Evolutionary conservation across 2,888 invertebrate species (phyloP), one percentile per base, ranked within the genome.

Genomic region (Heliconius ismenius): DNA sequence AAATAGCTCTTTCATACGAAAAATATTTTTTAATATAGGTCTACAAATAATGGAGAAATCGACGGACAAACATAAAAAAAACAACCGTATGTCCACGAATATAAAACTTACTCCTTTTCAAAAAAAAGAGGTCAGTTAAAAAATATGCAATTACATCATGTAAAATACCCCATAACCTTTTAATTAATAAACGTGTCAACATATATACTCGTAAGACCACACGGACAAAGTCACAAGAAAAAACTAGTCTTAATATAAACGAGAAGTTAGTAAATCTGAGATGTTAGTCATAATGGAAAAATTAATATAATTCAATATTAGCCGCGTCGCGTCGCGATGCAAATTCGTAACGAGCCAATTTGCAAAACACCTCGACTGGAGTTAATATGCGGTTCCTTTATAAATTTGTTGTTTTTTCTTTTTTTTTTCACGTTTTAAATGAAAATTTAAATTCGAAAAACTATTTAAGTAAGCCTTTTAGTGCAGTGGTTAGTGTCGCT

Each of bases 271-370:
- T 32, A 49, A 54, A 69, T 26, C 21, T 69, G 15, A 15, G n/a
- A 26, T 54, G 54, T n/a, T 54, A 54, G 4, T 69, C n/a, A 69
- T 54, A 69, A 69, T 69, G 68, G 68, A 49, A 69, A 69, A 69
- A 69, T 69, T 69, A 69, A 69, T 69, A 54, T 69, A 69, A 69
- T 69, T 69, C 32, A 69, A 54, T 69, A 69, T 54, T 69, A 69
- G 54, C 69, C 69, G 69, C 69, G 26, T 69, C 54, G 49, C 54
- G 69, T 69, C 54, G 69, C 69, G 49, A 69, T 69, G 69, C 69
- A 69, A 69, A 69, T 69, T 65, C 21, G 28, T 69, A 69, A 69
- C 54, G 69, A 28, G 54, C 69, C n/a, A 69, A 69, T 69, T 69
- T 69, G 54, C 28, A 54, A 32, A 69, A 69, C 54, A 69, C 32